Evolutionary conservation across 2,113 vertebrate species (phyloP), one percentile per base, ranked within the genome.

Genomic region (Gasterosteus aculeatus): DNA sequence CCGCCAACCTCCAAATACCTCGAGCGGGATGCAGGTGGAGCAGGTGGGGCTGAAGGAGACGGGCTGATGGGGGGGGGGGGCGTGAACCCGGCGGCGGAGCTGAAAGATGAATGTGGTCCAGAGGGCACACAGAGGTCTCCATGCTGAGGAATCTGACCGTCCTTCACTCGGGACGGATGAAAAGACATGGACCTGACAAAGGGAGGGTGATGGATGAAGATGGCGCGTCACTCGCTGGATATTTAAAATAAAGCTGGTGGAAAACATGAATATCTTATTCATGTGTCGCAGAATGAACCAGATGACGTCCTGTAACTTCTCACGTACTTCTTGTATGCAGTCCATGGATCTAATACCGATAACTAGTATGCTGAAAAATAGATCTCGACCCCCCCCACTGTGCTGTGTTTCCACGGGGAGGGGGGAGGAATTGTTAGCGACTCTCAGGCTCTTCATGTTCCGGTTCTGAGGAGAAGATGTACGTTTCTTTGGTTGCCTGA

Each of bases 121-220:
- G 67, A 53, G 67, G 78, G 66, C 69, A 81, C 65, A 77, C 53
- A 79, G 72, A 72, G 72, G 76, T 75, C 75, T 76, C 76, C 72
- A 61, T 53, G 64, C 80, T 73, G 72, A 72, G 72, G 68, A 77
- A 77, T 74, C 80, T 16, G 35, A 60, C 51, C 65, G 51, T 81
- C 74, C 26, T 86, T 77, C 70, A 86, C 42, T 15, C 15, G 47
- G 71, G 77, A 78, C 62, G 46, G 70, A 83, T 83, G 77, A 67
- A 58, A 58, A 82, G 39, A 62, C 77, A 70, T n/a, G 22, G 60
- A 42, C 14, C 46, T 61, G 80, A 56, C 78, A 69, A 11, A 41
- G 33, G 59, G 38, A 77, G 64, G 69, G 51, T 66, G 64, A 77
- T 72, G 63, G 38, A 0, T 0, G 6, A 46, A 61, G 61, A 44